A percentile compares a stretch with the other conserved stretches of the same genome.
phyloP scores from a whole-genome alignment of 2,113 vertebrate genomes.

The Neolamprologus falcicula region DNA sequence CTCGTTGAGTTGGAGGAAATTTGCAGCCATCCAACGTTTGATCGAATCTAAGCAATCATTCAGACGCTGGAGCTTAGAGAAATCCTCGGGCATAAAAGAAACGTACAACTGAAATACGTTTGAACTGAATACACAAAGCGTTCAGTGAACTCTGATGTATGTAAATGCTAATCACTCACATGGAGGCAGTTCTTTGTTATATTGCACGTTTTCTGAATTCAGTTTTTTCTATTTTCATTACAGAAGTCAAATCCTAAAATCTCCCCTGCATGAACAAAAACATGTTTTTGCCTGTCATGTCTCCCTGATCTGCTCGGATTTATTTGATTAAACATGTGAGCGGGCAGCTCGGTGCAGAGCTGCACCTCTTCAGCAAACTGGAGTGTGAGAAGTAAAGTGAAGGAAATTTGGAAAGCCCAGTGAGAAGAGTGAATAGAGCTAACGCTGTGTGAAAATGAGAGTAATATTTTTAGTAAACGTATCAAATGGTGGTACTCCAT shows the following conservation, averaged over 20 bases:
- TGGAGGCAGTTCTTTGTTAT: not conserved
- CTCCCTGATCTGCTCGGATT: not conserved
- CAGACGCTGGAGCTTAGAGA: rapidly evolving
- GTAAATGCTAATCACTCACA: not conserved
- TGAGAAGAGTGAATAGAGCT: too few species aligned
- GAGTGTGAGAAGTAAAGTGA: not conserved
- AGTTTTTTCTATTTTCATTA: not conserved
- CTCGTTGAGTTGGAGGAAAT: too few species aligned
- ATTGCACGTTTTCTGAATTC: not conserved
- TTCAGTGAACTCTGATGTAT: not conserved
- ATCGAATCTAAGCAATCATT: too few species aligned
- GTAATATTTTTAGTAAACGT: not conserved
- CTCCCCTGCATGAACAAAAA: not conserved
- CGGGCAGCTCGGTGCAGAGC: not conserved
- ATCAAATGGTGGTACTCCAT: not conserved
- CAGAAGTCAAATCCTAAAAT: not conserved
- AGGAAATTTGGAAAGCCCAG: not conserved
- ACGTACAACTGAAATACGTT: too few species aligned
- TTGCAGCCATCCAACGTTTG: too few species aligned
- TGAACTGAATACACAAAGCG: not conserved
- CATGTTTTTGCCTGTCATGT: not conserved
- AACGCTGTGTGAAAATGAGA: not conserved
- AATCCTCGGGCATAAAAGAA: too few species aligned
- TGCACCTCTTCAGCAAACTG: not conserved
- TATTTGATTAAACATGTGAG: not conserved